Base-by-base conservation (phyloP, 2,113 vertebrate genomes). In the Mohoua ochrocephala region DNA sequence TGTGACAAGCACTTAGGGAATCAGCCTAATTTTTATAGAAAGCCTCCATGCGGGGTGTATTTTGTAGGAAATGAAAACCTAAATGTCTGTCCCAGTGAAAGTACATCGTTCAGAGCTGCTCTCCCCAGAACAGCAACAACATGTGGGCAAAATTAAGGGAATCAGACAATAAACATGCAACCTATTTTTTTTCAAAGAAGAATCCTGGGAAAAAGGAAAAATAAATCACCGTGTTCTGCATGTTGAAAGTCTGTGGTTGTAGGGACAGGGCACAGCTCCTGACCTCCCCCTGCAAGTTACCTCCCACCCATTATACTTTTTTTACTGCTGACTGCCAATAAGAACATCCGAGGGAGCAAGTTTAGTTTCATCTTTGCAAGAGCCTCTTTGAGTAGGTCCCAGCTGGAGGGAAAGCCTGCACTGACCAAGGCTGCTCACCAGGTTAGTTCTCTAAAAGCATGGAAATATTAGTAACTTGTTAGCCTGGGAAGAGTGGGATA, bases 231-330 rank as follows among this genome's bases (percentile, higher is more conserved):
- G 13, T 23, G 9, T 19, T 63, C 3, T 23, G 11, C 26, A 5
- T 0, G 0, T 22, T 2, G 21, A 20, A 41, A 41, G 1, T 10
- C 18, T 9, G 13, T 11, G 10, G 13, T 12, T 3, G 0, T 18
- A 13, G 15, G 1, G 6, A 23, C 11, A 31, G 16, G 8, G 17
- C n/a, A 52, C 22, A 60, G 14, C 9, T 75, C 14, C 30, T 35
- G 21, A 63, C 69, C 16, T 69, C n/a, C n/a, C 37, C 41, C 10
- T 37, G 24, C 14, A 21, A 35, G 89, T 68, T 61, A 59, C 82
- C 65, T 93, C 91, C 96, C 89, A 63, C 70, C 6, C 9, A 1
- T 5, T n/a, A 3, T 1, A 9, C 0, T 15, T 6, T 28, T 30
- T n/a, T 33, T 3, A 3, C 14, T 54, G 11, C 45, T 49, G 31